These are phyloP conservation scores for Mastigias papua DNA, from an alignment of 30 jellyfish, hydroid and myxozoan species.

Conservation along the genomic window DNA sequence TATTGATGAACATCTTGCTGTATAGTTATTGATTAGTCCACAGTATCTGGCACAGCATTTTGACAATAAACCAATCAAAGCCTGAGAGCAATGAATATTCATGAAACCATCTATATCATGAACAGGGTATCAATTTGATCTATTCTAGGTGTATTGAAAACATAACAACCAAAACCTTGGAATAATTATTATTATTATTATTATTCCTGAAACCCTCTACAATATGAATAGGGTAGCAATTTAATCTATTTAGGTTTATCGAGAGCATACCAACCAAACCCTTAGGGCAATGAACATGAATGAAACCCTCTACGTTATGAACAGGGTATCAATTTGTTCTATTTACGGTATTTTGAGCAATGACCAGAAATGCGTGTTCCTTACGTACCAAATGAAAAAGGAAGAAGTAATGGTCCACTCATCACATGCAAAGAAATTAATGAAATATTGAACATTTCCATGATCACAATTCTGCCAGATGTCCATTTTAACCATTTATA, in stretches of 20 bases:
- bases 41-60: background rate
- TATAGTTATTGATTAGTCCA: background rate
- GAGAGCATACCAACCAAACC: too few species aligned
- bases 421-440: background rate
- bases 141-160: too few species aligned
- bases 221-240: background rate
- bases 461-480: background rate
- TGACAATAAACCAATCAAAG: background rate
- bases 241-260: too few species aligned
- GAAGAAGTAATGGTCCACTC: background rate
- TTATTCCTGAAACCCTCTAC: too few species aligned
- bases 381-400: background rate
- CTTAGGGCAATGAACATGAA: too few species aligned
- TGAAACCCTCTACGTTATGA: too few species aligned
- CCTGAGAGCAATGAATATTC: background rate
- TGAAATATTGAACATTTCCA: background rate
- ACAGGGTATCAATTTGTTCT: background rate
- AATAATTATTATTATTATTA: too few species aligned
- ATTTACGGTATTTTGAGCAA: background rate
- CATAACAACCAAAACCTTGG: too few species aligned
- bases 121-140: too few species aligned
- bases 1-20: background rate
- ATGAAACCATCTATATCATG: background rate
- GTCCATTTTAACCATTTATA: background rate
- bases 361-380: background rate